Evolutionary conservation across 2,113 vertebrate species (phyloP), one percentile per base, ranked within the genome.

Genomic region (Odocoileus virginianus): DNA sequence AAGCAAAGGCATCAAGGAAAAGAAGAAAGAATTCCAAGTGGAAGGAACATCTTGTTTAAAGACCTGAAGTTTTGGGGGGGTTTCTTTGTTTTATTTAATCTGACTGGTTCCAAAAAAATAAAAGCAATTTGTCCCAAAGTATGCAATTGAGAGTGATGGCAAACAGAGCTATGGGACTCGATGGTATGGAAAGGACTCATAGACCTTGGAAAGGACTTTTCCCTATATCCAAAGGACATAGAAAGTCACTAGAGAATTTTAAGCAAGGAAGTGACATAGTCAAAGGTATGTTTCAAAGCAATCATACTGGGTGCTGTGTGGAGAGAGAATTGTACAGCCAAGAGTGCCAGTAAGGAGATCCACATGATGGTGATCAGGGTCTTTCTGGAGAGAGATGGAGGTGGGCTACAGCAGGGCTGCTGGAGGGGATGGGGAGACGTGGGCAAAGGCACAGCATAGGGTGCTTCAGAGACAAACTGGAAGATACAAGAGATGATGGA

Each of bases 361-460:
- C 6, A 1, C 2, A 23, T 30, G 45, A 40, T 33, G 23, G 27
- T 57, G 55, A 4, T 13, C 0, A 2, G 15, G n/a, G 40, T 79
- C 55, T 87, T 89, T 64, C 16, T 33, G 15, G n/a, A 67, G 2
- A 76, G 12, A 86, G 47, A 30, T 0, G 11, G 25, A 11, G 13
- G 11, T 14, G 43, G 3, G 23, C 12, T 54, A 4, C 45, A 64
- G 50, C 14, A 9, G 23, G n/a, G 87, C 23, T 28, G 10, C 28
- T 19, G 30, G 43, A 84, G n/a, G 57, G 52, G 5, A 23, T 4
- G 8, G 27, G 43, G 36, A 47, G 14, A 25, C 0, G 0, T 1
- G 1, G 15, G 13, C 28, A n/a, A 84, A 64, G 58, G 30, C 10
- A 36, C 61, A 33, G 54, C 12, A 40, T 0, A 33, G 2, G 21